These are phyloP conservation scores for Sipha maydis DNA, from an alignment of 2,888 invertebrate species.

Conservation along the genomic window DNA sequence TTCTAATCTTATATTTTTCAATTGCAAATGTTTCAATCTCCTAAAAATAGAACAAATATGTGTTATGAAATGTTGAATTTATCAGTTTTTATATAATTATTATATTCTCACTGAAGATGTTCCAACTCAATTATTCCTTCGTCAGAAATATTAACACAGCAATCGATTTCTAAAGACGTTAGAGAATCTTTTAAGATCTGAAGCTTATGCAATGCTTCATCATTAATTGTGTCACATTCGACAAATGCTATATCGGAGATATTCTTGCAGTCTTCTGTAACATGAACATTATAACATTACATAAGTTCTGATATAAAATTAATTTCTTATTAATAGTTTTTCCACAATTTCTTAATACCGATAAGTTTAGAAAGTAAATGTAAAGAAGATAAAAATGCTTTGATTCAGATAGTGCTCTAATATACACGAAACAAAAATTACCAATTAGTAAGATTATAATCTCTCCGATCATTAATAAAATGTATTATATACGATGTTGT, in stretches of 20 bases:
- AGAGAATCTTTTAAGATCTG: constrained; percentile 73
- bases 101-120: constrained; percentile 33
- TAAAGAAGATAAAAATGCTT: no score
- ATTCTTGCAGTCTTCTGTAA: constrained; percentile 68
- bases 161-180: constrained; percentile 76
- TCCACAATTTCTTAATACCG: no score
- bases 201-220: constrained; percentile 76
- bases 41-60: constrained; percentile 26
- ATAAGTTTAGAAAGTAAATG: no score
- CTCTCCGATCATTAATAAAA: no score
- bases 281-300: not conserved
- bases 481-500: no score
- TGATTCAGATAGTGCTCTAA: no score
- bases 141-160: constrained; percentile 80
- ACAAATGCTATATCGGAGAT: constrained; percentile 48
- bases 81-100: not conserved
- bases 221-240: constrained; percentile 70
- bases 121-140: constrained; percentile 74
- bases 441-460: no score
- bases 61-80: not conserved
- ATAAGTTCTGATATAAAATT: not conserved
- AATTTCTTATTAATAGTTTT: no score
- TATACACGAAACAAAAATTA: no score
- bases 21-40: constrained; percentile 42
- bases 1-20: constrained; percentile 42